Evolutionary conservation across 2,113 vertebrate species (phyloP).

Genomic region (Syngnathoides biaculeatus): DNA sequence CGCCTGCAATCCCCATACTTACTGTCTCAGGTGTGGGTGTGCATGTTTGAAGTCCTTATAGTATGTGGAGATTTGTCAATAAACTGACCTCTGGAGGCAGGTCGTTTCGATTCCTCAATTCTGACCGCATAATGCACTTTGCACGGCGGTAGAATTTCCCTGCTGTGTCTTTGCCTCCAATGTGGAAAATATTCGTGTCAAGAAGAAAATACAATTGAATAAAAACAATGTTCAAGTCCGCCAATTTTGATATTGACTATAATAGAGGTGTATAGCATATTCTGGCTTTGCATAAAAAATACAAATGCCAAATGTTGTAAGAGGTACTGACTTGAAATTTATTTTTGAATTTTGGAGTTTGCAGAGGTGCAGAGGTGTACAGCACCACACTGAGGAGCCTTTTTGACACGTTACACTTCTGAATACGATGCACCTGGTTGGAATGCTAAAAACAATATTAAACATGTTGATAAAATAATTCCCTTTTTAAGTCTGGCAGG

Average conservation of each 20-base stretch:
- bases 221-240: neutral
- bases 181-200: neutral
- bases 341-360: neutral
- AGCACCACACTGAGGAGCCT: neutral
- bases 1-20: neutral
- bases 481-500: neutral
- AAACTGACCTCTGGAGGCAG: slow-evolving; percentile 35
- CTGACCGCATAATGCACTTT: slow-evolving; percentile 21
- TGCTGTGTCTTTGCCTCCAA: slow-evolving; percentile 9
- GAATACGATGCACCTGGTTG: no score
- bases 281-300: neutral
- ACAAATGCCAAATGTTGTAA: neutral
- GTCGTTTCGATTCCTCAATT: slow-evolving; percentile 41
- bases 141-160: slow-evolving; percentile 10
- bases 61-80: slow-evolving; percentile 40
- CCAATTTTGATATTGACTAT: neutral
- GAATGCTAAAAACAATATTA: no score
- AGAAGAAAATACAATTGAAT: neutral
- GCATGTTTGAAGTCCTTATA: slow-evolving; percentile 48
- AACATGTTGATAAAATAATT: no score
- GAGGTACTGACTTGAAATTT: neutral
- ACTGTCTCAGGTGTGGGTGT: slow-evolving; percentile 22
- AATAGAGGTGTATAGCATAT: neutral
- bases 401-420: neutral
- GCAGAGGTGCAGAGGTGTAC: neutral